Percentiles rank a stretch among this genome's conserved stretches.
Conservation (phyloP, 1,140 invertebrate species). For the Scylla paramamosain region DNA sequence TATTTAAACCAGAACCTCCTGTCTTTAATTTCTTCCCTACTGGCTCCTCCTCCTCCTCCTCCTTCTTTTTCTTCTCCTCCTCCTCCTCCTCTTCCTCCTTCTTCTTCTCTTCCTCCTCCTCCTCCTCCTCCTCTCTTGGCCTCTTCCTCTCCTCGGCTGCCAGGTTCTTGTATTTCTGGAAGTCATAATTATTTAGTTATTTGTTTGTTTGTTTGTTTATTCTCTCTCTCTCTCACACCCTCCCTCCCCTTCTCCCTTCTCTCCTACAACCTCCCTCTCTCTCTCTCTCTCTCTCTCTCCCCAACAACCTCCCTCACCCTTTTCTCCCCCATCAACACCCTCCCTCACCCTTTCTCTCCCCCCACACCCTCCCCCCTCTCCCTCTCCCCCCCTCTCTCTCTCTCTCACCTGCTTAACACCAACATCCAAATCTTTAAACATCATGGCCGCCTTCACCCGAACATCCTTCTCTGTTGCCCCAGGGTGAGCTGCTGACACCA, state of each 20-base stretch:
- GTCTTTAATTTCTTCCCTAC: slow-evolving; percentile 53
- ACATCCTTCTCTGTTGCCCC: slow-evolving; percentile 57
- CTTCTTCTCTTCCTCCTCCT: neutral
- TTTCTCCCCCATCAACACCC: neutral
- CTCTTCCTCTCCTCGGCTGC: neutral
- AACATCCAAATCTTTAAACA: slow-evolving; percentile 74
- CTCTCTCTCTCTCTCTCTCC: neutral
- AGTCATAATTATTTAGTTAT: too few species aligned
- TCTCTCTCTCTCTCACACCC: too few species aligned
- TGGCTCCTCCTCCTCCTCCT: slow-evolving; percentile 56
- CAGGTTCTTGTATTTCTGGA: too few species aligned
- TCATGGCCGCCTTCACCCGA: slow-evolving; percentile 67
- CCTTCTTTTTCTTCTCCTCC: slow-evolving; percentile 28
- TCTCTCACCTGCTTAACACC: slow-evolving; percentile 69
- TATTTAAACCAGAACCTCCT: slow-evolving; percentile 55
- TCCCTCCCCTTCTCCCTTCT: neutral
- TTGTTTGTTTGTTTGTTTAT: too few species aligned
- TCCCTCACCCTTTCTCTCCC: slow-evolving; percentile 28
- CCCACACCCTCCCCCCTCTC: neutral
- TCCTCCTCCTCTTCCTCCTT: slow-evolving; percentile 54
- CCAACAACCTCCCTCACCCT: too few species aligned
- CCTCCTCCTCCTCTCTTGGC: neutral
- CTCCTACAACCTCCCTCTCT: too few species aligned
- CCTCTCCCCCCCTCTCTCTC: neutral
- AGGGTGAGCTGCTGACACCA: slow-evolving; percentile 55